A percentile compares a stretch with the other conserved stretches of the same genome.
Conservation (phyloP, 2,113 vertebrate species). For the Spea multiplicata region DNA sequence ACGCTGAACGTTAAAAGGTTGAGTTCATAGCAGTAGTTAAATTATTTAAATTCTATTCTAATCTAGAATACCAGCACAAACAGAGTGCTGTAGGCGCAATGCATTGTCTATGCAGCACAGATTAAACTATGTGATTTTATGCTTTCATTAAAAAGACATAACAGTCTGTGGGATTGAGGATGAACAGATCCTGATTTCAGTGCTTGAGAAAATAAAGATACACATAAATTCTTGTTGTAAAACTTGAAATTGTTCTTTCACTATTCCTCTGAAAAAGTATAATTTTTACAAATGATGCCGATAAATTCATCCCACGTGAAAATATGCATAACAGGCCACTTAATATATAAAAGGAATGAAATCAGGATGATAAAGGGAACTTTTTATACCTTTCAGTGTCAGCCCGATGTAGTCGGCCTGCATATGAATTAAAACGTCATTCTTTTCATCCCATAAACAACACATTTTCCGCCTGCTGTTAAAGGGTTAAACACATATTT, state of each 20-base stretch:
- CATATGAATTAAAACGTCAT: no score
- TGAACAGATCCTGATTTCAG: slow-evolving; percentile 47
- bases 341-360: slow-evolving; percentile 43
- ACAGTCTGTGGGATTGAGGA: slow-evolving; percentile 47
- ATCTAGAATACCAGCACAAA: slow-evolving; percentile 38
- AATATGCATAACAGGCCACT: slow-evolving; percentile 43
- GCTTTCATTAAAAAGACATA: slow-evolving; percentile 50
- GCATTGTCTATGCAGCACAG: slow-evolving; percentile 44
- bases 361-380: neutral
- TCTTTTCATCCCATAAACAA: no score
- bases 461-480: no score
- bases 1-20: slow-evolving; percentile 38
- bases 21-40: slow-evolving; percentile 47
- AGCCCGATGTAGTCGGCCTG: no score
- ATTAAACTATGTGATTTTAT: slow-evolving; percentile 49
- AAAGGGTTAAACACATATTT: no score
- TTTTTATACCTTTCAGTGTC: slow-evolving; percentile 31
- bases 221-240: slow-evolving; percentile 49
- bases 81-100: slow-evolving; percentile 47
- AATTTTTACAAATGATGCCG: slow-evolving; percentile 48
- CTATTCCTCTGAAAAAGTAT: slow-evolving; percentile 46
- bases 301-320: slow-evolving; percentile 48
- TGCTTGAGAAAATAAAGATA: slow-evolving; percentile 49
- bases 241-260: slow-evolving; percentile 49
- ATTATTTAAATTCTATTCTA: slow-evolving; percentile 49